These are phyloP conservation scores for Gorsachius goisagi DNA, from an alignment of 2,113 vertebrate genomes.

Conservation along the genomic window DNA sequence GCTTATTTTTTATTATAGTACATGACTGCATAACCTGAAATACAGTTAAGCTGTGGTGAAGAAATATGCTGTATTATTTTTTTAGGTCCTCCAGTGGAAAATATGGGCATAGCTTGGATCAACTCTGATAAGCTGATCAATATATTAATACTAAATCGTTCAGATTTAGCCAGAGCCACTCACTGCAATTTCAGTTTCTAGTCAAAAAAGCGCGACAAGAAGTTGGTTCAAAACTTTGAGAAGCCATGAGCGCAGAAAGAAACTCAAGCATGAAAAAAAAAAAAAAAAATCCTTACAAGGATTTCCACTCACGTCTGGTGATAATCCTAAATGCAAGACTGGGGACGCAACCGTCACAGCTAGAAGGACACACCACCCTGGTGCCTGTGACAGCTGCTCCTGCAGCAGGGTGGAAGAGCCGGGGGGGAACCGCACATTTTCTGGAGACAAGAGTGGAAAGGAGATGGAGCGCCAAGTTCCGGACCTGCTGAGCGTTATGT, in stretches of 20 bases:
- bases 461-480: background rate
- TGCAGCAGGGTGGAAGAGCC: accelerated
- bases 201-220: background rate
- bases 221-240: background rate
- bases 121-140: background rate
- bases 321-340: background rate
- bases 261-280: background rate
- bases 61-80: background rate
- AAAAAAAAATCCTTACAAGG: background rate
- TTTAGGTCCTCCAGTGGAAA: background rate
- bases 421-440: accelerated
- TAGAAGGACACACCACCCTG: accelerated
- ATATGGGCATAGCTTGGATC: background rate
- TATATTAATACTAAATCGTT: background rate
- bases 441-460: background rate
- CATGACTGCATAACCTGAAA: background rate
- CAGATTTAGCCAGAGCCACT: background rate
- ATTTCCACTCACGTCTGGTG: background rate
- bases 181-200: background rate
- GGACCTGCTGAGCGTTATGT: background rate
- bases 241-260: background rate
- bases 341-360: background rate
- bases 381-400: background rate
- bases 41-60: background rate
- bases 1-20: background rate